Base-by-base conservation (phyloP, 2,888 invertebrate species). In the Ethmia dodecea region DNA sequence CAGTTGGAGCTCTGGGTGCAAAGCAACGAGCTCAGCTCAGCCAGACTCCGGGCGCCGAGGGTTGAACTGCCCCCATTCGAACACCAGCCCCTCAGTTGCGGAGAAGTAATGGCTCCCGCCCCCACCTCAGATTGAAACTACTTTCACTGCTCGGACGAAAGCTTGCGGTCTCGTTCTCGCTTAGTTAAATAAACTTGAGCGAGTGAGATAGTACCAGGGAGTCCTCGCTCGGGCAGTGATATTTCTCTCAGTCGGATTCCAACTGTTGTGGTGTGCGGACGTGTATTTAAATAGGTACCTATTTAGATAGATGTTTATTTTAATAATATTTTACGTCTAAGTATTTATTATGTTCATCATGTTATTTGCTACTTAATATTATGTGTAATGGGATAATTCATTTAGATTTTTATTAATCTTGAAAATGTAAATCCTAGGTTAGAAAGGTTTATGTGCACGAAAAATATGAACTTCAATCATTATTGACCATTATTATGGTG, bases 1-100 rank as follows among this genome's bases (percentile, higher is more conserved):
- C 69, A 87, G 87, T 54, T 87, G 66, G 84, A 84, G 33, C 68
- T 86, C 0, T 87, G 87, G 87, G 86, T 87, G 26, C 84, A 86
- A 45, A 81, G 86, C 47, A 87, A 87, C 47, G 86, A 87, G 29
- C 40, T 87, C 4, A 86, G 83, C 32, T 86, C 87, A 0, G 86
- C 86, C 3, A 73, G 76, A 28, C 69, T 87, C 1, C 70, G 87
- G 10, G 70, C 59, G 0, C 57, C 67, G 0, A 3, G 5, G 2
- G 52, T 39, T 0, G 58, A 62, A 0, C 42, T 68, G 0, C 61
- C 71, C 1, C 47, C 49, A 4, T 44, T 71, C 9, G 62, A 62
- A 9, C 45, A 57, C 1, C 60, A 64, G 28, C 61, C 56, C 28
- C 42, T 73, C n/a, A 68, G 64, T 42, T 73, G 76, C 32, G 84